Evolutionary conservation across 2,113 vertebrate genomes (phyloP), one percentile per base, ranked within the genome.

Genomic region (Dasyprocta punctata): DNA sequence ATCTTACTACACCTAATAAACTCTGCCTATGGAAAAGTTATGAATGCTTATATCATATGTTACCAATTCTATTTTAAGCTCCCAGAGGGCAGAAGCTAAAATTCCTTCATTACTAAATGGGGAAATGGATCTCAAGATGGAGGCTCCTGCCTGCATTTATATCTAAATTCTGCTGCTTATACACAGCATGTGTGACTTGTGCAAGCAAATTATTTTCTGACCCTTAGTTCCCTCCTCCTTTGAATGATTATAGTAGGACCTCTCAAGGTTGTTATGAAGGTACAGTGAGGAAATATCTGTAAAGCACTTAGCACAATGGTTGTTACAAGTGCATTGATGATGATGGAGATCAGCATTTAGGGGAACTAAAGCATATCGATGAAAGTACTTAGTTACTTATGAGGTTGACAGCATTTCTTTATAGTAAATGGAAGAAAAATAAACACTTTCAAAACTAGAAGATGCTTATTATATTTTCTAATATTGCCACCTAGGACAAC

Each of bases 391-490:
- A 8, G 5, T 24, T 38, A 71, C 9, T 44, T 75, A 28, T 60
- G 33, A 71, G 14, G 13, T 44, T 84, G 36, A 71, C 30, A 92
- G 56, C 30, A 83, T 82, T 49, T 93, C 54, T 94, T 38, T 83
- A 12, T 38, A 85, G 52, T 60, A 94, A 92, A 93, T 5, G 71
- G 84, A 89, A 41, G 30, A 71, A 83, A 87, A 95, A 96, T 54
- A 91, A 93, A 93, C 94, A 63, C 63, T 81, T 84, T 84, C 33
- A 7, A 58, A 81, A 84, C 93, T 90, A 28, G 75, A 87, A 96
- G 90, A 92, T 88, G 41, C 88, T 92, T 96, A 97, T 96, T 96
- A n/a, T 88, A 58, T 96, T 96, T 96, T 60, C 94, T 90, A 88
- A 94, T 78, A 84, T 92, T 44, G n/a, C 87, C 82, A 94, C 63